Conservation (phyloP, 2,113 vertebrate genomes). For the Noctilio leporinus region DNA sequence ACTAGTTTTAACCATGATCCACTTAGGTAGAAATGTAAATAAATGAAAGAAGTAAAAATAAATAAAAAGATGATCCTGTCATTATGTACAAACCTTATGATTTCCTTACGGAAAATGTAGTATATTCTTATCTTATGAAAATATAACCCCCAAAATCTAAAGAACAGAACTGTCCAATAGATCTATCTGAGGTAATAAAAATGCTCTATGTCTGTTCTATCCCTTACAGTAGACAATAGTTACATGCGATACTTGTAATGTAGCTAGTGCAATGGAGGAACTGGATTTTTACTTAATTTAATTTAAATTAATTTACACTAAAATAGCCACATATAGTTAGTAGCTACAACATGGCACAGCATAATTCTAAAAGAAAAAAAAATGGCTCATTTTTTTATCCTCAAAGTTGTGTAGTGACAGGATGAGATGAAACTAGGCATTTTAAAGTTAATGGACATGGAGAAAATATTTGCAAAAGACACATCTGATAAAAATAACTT, state of each 20-base stretch:
- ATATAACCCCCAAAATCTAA: not conserved
- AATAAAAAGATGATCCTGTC: not conserved
- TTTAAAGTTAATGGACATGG: not conserved
- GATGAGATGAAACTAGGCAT: not conserved
- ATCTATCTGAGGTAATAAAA: not conserved
- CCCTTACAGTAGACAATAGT: not conserved
- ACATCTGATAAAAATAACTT: not conserved
- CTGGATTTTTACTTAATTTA: constrained; percentile 7
- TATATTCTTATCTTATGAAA: not conserved
- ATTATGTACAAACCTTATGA: not conserved
- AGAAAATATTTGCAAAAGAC: not conserved
- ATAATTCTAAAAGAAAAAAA: not conserved
- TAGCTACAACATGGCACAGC: not conserved
- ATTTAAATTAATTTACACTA: not conserved
- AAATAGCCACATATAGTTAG: not conserved
- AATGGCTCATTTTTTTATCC: not conserved
- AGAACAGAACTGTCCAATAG: not conserved
- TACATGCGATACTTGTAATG: not conserved
- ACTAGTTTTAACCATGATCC: constrained; percentile 15
- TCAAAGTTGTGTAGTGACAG: not conserved
- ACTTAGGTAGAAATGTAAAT: constrained; percentile 22
- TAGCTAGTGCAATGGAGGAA: not conserved
- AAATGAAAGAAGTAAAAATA: not conserved
- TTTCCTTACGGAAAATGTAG: not conserved
- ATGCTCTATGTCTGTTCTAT: not conserved